phyloP scores from a whole-genome alignment of 2,797 vertebrate species.

The Typhlichthys eigenmanni region DNA sequence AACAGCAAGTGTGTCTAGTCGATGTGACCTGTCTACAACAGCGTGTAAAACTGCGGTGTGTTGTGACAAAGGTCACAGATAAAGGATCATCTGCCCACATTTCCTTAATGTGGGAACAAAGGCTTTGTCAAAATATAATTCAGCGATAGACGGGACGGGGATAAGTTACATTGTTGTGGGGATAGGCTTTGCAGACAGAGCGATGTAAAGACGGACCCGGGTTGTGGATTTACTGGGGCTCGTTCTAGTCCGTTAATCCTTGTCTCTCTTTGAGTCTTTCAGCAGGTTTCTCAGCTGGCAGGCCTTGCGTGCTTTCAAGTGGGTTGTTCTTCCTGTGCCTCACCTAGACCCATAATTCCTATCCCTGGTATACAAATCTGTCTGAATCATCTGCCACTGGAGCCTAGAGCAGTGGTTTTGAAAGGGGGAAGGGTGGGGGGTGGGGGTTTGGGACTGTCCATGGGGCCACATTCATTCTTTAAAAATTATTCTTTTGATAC shows the following conservation, averaged over 20 bases:
- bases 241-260: slow-evolving; percentile 73
- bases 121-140: slow-evolving; percentile 77
- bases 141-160: slow-evolving; percentile 55
- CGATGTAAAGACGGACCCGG: slow-evolving; percentile 69
- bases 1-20: slow-evolving; percentile 10
- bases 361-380: slow-evolving; percentile 5
- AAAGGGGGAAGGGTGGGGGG: not conserved
- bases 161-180: slow-evolving; percentile 74
- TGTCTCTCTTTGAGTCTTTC: slow-evolving; percentile 66
- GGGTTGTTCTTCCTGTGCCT: slow-evolving; percentile 37
- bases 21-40: slow-evolving; percentile 41
- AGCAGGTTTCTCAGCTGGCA: slow-evolving; percentile 50
- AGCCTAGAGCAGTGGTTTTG: not conserved
- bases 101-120: slow-evolving; percentile 78
- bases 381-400: slow-evolving; percentile 2
- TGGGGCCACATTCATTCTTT: not conserved
- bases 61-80: slow-evolving; percentile 77
- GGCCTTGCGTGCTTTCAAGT: slow-evolving; percentile 32
- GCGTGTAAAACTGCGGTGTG: slow-evolving; percentile 65
- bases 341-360: slow-evolving; percentile 26
- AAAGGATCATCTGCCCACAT: slow-evolving; percentile 76
- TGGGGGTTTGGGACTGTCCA: not conserved
- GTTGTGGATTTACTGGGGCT: slow-evolving; percentile 67
- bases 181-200: slow-evolving; percentile 72
- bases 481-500: not conserved